These are phyloP conservation scores for Stomatorhinus walkeri DNA, from an alignment of 2,797 vertebrate species.

Conservation along the genomic window DNA sequence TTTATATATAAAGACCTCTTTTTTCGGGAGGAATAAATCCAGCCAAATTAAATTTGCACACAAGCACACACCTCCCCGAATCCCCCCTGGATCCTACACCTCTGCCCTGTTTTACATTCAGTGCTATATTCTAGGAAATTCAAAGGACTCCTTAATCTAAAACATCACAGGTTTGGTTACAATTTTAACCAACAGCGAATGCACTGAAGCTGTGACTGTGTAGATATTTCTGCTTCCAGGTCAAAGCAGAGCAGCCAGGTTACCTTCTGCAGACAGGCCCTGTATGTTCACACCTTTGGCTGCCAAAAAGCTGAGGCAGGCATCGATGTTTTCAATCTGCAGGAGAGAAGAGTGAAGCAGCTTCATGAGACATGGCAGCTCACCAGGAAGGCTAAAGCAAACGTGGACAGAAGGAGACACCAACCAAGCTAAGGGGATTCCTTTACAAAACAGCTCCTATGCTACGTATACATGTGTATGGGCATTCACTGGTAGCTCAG, in stretches of 20 bases:
- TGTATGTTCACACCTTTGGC: constrained; percentile 98
- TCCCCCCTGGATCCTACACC: not conserved
- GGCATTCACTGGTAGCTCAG: not conserved
- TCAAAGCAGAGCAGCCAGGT: constrained; percentile 39
- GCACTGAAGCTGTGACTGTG: not conserved
- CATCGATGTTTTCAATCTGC: constrained; percentile 96
- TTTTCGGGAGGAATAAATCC: not conserved
- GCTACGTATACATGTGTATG: not conserved
- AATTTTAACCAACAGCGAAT: not conserved
- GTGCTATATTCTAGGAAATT: not conserved
- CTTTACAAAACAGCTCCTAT: not conserved
- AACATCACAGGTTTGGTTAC: not conserved
- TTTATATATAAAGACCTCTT: not conserved
- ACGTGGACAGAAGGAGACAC: constrained; percentile 19
- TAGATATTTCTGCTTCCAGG: not conserved
- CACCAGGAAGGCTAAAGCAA: not conserved
- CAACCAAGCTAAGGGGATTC: constrained; percentile 34
- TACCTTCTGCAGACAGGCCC: constrained; percentile 95
- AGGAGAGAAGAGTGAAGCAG: constrained; percentile 20
- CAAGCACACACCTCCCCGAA: not conserved
- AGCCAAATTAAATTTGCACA: not conserved
- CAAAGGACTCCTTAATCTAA: not conserved
- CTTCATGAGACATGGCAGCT: not conserved
- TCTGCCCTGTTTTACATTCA: not conserved
- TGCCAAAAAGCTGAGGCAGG: constrained; percentile 93